Conservation (phyloP, 2,113 vertebrate species). For the Ictalurus furcatus region DNA sequence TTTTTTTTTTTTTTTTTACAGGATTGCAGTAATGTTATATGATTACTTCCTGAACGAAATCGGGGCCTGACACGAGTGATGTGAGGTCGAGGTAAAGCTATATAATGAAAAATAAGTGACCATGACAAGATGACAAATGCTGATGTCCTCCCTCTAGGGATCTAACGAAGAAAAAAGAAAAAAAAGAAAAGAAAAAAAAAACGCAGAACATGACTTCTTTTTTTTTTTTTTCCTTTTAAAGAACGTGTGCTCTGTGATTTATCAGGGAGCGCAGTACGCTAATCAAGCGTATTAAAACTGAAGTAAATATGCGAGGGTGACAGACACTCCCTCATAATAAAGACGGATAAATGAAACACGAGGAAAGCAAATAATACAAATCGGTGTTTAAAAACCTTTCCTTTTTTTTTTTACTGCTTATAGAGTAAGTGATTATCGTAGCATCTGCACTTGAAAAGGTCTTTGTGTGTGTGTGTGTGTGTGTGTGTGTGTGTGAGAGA, state of each 20-base stretch:
- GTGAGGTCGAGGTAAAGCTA: background rate
- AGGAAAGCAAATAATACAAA: background rate
- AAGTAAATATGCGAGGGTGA: background rate
- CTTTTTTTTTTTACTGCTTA: background rate
- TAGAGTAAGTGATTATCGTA: background rate
- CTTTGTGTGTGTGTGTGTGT: background rate
- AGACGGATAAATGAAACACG: background rate
- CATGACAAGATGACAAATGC: background rate
- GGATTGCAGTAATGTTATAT: background rate
- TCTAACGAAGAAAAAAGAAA: background rate
- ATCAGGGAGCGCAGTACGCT: background rate
- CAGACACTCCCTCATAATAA: background rate
- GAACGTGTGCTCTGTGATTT: slow-evolving; percentile 1
- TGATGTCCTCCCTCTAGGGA: background rate
- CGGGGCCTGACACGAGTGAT: background rate
- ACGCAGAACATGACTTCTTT: background rate
- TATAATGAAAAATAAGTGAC: background rate
- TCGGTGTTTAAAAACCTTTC: background rate
- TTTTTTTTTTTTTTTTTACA: too few relatives aligned
- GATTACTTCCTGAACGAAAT: background rate
- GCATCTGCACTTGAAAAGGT: slow-evolving; percentile 16
- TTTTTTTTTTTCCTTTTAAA: background rate
- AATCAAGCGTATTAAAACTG: background rate
- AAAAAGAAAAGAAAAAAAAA: too few relatives aligned
- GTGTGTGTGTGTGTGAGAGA: too few relatives aligned